Evolutionary conservation across 2,888 invertebrate species (phyloP), one percentile per base, ranked within the genome.

Genomic region (Mythimna impura): DNA sequence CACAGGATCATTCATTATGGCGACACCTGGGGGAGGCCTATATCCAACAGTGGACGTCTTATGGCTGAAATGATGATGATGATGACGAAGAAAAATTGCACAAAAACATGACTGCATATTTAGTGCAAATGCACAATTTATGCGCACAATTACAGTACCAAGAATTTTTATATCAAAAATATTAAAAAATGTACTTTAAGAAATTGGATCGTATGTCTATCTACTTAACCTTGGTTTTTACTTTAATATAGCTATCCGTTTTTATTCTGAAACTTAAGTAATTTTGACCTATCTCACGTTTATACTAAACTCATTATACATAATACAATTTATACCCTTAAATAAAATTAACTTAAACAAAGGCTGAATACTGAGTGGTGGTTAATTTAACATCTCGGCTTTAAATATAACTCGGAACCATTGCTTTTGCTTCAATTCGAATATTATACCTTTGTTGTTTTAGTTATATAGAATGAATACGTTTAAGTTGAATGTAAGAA

Each of bases 241-340:
- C 30, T 52, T 34, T n/a, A 40, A 54, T 17, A 3, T 52, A 12
- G 20, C 30, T 63, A 58, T 66, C 10, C n/a, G 8, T 57, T 47
- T 30, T 78, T 36, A 71, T 72, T 47, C 10, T 20, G 1, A 25
- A 66, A 54, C 54, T 71, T 66, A 63, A 68, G 43, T 62, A 66
- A 67, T 76, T 47, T 73, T 66, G 55, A 77, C 71, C 52, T 73
- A 65, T 61, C 70, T 70, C 67, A 80, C 88, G 84, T 89, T 91
- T 91, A 92, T 89, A 90, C 91, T 90, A 91, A 88, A 91, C 86
- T 91, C 91, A 93, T 93, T 91, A 91, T 85, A 84, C 76, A 91
- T 92, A 91, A 91, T 91, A 90, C 25, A 79, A 79, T 94, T 94
- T 92, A 94, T 90, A 86, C 82, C 89, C 89, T 90, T 88, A 90